Evolutionary conservation across 2,888 invertebrate species (phyloP), one percentile per base, ranked within the genome.

Genomic region (Drosophila tripunctata): DNA sequence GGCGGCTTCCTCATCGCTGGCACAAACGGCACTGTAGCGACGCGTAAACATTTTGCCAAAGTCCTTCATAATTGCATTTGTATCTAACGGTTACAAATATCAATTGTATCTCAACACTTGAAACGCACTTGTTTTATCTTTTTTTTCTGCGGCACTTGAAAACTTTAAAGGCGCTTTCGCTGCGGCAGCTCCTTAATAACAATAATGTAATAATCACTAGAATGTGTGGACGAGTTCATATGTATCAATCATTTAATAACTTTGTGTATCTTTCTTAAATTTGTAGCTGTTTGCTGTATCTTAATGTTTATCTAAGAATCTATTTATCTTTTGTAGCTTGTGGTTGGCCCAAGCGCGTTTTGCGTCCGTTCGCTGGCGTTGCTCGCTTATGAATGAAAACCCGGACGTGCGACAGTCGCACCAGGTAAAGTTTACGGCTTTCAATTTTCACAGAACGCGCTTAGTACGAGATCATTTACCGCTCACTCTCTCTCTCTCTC

Each of bases 31-130:
- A 27, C 94, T 93, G 80, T 94, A 94, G 12, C 92, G 92, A 52
- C 93, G 91, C 2, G 92, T 92, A 44, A 94, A 94, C 74, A 94
- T 93, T 90, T 93, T 93, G 75, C 92, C 91, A 14, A 94, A 89
- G 75, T 94, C 94, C 91, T 94, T 94, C 94, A 94, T 94, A 30
- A 47, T 83, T 40, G 52, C 43, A 45, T 60, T 54, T 54, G 36
- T 24, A 44, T 47, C 43, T 27, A 10, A 15, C n/a, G 27, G 24
- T 27, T 47, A 21, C 21, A 47, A 33, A 35, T 3, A n/a, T 19
- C 12, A 4, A 10, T 24, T n/a, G 43, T 43, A 24, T 24, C 24
- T 43, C 24, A 43, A n/a, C 27, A 43, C 43, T 43, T 14, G 15
- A 43, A 43, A 43, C 19, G 33, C 47, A 15, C 19, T 51, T 38